Evolutionary conservation across 2,888 invertebrate species (phyloP), one percentile per base, ranked within the genome.

Genomic region (Eupithecia abbreviata): DNA sequence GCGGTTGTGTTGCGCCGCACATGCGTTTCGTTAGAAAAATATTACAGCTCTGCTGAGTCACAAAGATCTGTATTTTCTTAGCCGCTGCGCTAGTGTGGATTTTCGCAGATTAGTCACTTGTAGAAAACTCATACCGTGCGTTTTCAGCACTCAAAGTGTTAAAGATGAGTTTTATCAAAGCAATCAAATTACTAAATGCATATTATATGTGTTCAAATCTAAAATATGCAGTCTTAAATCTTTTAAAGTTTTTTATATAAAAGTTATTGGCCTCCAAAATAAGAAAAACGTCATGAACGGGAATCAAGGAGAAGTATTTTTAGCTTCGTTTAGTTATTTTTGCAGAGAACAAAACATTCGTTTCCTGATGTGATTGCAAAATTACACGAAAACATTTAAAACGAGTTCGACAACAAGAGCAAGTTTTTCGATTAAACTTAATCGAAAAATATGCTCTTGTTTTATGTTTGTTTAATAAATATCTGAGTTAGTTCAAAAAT

Each of bases 331-430:
- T 58, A 9, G 58, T 62, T 62, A 62, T 62, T 62, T 62, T 30
- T 62, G 62, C 12, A 62, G 18, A 12, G 62, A 30, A 62, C 30
- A 62, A 62, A 62, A 30, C 62, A 18, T 62, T 62, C 18, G 18
- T 62, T 62, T 62, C 62, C 62, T 62, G 62, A 62, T 62, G 62
- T 62, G 62, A 62, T 30, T 62, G 62, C 70, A 45, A 70, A 51
- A 70, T 70, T 18, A 70, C 68, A 3, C 42, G 68, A 45, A 41
- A 68, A 45, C 45, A 68, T 70, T 47, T 47, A 70, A 49, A 71
- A 43, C 68, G 42, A 43, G 68, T 68, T 42, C 3, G 62, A 12
- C 62, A 12, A n/a, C n/a, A n/a, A 62, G 58, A 30, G 62, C 62
- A 62, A 62, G 30, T 30, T 30, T 62, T 62, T 62, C 10, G 12